Percentiles rank a stretch among this genome's conserved stretches.
Evolutionary conservation across 2,113 vertebrate species (phyloP).

Genomic region (Microtus richardsoni): DNA sequence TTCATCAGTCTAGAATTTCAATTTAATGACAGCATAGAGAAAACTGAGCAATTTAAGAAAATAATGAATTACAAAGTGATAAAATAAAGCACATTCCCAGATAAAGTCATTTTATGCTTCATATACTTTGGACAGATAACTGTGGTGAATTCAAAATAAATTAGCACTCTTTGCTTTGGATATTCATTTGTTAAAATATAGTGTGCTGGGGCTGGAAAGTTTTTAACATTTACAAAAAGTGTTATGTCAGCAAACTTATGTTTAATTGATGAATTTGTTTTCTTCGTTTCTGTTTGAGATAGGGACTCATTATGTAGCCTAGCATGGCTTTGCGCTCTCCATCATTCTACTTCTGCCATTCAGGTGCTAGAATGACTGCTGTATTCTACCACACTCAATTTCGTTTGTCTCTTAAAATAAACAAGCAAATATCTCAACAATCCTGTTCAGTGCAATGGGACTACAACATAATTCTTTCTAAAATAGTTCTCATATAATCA

Average conservation of each 20-base stretch:
- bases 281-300: neutral
- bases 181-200: slow-evolving; percentile 31
- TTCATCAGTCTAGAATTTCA: slow-evolving; percentile 17
- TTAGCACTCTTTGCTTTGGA: neutral
- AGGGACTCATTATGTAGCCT: too few species aligned
- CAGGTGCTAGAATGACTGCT: neutral
- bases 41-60: slow-evolving; percentile 9
- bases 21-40: neutral
- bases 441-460: neutral
- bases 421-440: neutral
- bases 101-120: neutral
- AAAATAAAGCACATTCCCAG: neutral
- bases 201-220: neutral
- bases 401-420: neutral
- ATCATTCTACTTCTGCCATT: too few species aligned
- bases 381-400: neutral
- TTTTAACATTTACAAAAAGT: neutral
- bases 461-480: neutral
- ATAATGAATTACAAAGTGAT: neutral
- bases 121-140: neutral
- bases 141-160: slow-evolving; percentile 21
- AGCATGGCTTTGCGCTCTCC: too few species aligned
- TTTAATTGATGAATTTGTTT: neutral
- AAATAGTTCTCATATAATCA: neutral
- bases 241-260: neutral